Conservation (phyloP, 2,113 vertebrate species). For the Chiloscyllium plagiosum region DNA sequence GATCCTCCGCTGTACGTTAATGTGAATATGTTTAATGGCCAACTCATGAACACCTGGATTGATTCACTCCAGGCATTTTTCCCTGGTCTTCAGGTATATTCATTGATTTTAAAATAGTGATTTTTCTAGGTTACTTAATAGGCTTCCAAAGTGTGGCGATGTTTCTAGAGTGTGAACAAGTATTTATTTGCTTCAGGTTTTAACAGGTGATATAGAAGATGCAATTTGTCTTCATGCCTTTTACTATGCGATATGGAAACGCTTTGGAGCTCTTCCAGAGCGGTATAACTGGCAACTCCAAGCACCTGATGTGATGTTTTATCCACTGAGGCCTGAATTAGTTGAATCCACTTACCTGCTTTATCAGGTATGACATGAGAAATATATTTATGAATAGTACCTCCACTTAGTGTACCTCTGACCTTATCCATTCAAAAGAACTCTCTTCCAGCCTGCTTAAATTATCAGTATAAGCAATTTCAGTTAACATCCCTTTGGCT, state of each 20-base stretch:
- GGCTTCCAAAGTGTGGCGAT: neutral
- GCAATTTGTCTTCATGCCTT: conserved; percentile 98
- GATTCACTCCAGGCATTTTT: conserved; percentile 99
- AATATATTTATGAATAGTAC: neutral
- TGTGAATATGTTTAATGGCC: conserved; percentile 94
- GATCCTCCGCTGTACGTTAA: conserved; percentile 95
- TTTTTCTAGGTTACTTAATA: neutral
- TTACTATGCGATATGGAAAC: conserved; percentile 97
- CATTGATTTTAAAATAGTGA: neutral
- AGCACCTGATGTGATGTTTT: conserved; percentile 89
- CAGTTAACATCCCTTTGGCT: neutral
- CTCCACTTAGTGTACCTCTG: neutral
- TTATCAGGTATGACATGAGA: conserved; percentile 74
- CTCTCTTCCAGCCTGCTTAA: neutral
- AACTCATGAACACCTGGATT: conserved; percentile 98
- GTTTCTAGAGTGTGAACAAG: neutral
- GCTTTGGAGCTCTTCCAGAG: conserved; percentile 90
- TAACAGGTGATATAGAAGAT: conserved; percentile 92
- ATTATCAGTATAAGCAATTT: neutral
- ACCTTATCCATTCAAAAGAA: neutral
- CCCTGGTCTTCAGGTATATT: conserved; percentile 83
- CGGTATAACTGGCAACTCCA: conserved; percentile 97
- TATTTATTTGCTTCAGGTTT: conserved; percentile 59
- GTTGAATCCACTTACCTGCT: conserved; percentile 94
- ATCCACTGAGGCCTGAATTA: conserved; percentile 86